Evolutionary conservation across 1,140 invertebrate species (phyloP).

Genomic region (Hyles euphorbiae): DNA sequence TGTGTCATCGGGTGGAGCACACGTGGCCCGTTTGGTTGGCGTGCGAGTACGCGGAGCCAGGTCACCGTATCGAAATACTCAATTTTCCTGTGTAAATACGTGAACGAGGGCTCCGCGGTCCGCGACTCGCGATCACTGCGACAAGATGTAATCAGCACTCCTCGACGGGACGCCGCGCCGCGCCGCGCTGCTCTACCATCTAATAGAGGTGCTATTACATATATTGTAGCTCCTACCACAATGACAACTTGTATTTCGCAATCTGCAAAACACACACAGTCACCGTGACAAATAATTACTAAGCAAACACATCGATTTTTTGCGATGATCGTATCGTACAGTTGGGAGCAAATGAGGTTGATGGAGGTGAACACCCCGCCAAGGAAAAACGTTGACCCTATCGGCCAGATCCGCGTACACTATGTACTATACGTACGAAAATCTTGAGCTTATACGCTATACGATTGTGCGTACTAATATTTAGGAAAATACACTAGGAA

Average conservation of each 20-base stretch:
- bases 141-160: too few relatives aligned
- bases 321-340: constrained; percentile 24
- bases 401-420: constrained; percentile 48
- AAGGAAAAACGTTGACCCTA: constrained; percentile 68
- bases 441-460: not conserved
- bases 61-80: constrained; percentile 29
- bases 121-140: constrained; percentile 5
- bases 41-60: constrained; percentile 9
- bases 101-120: constrained; percentile 28
- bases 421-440: constrained; percentile 18
- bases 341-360: constrained; percentile 43
- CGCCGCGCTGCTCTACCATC: too few relatives aligned
- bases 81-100: constrained; percentile 43
- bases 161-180: too few relatives aligned
- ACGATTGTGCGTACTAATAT: not conserved
- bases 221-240: too few relatives aligned
- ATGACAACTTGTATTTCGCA: not conserved
- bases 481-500: too few relatives aligned
- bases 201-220: too few relatives aligned
- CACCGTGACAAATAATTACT: not conserved
- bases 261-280: not conserved
- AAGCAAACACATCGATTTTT: constrained; percentile 16
- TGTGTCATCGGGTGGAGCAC: constrained; percentile 13
- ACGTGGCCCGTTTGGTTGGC: constrained; percentile 23
- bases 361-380: constrained; percentile 66